A percentile compares a stretch with the other conserved stretches of the same genome.
Evolutionary conservation across 2,113 vertebrate species (phyloP).

Genomic region (Onychorhynchus coronatus): DNA sequence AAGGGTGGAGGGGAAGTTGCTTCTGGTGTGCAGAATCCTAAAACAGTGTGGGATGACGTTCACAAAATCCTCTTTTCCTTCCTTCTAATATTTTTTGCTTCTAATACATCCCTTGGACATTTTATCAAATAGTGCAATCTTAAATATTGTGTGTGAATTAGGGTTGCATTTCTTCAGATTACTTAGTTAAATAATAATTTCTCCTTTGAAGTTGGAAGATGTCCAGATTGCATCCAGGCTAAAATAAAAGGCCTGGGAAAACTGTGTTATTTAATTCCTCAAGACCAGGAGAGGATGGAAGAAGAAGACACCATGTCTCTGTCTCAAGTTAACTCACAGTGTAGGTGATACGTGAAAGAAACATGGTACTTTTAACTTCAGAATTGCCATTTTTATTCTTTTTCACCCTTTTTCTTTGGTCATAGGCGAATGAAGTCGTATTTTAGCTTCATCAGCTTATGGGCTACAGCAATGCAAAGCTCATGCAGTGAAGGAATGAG

Average conservation of each 20-base stretch:
- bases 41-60: background rate
- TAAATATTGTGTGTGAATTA: background rate
- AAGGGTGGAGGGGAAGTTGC: background rate
- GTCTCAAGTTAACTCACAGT: background rate
- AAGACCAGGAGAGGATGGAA: background rate
- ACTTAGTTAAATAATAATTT: background rate
- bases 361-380: background rate
- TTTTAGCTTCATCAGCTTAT: background rate
- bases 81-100: background rate
- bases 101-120: background rate
- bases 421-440: background rate
- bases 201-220: background rate
- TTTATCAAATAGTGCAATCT: background rate
- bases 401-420: background rate
- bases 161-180: background rate
- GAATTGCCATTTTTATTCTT: background rate
- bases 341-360: background rate
- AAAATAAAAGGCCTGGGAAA: background rate
- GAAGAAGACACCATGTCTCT: background rate
- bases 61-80: background rate
- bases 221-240: background rate
- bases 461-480: background rate
- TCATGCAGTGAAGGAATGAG: background rate
- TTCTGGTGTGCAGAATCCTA: background rate
- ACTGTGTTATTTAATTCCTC: background rate